Base-by-base conservation (phyloP, 2,888 invertebrate species). In the Apeira syringaria region DNA sequence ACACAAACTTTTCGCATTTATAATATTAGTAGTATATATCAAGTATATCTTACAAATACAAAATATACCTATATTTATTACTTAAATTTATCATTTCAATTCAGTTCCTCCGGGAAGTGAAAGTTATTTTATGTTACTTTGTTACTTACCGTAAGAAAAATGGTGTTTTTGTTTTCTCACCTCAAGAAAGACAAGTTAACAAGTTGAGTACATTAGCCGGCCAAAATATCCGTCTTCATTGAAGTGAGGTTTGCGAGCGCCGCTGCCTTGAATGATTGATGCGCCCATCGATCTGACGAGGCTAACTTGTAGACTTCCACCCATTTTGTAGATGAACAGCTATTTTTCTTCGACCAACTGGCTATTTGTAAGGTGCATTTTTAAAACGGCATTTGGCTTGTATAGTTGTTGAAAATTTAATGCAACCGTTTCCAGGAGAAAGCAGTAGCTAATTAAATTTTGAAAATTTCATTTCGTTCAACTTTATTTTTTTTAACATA, bases 201-300 rank as follows among this genome's bases (percentile, higher is more conserved):
- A 13, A n/a, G n/a, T 4, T 15, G 15, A 15, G 8, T 7, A 15
- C 24, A 10, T 22, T 29, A 32, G 31, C 10, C 12, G 30, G n/a
- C n/a, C n/a, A n/a, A n/a, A n/a, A 32, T 43, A 44, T 44, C 44
- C 26, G 38, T 44, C 44, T 44, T 44, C 44, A 44, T 44, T 25
- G 27, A 5, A 15, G 8, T 9, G 33, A 38, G 29, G 33, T 33
- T 15, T 5, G 34, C 31, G 32, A 28, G 28, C 22, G 31, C 10
- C 12, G 8, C 8, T 11, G 9, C n/a, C 24, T 27, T 44, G 38
- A 44, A 44, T 38, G 44, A 44, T 44, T 44, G 44, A 44, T 44
- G 33, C 29, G 2, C 2, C 17, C 33, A 44, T 44, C 38, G 44
- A 34, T 44, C 36, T 15, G 32, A 11, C 20, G 7, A 17, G 9